Base-by-base conservation (phyloP, 2,888 invertebrate species). In the Agrilus mali region DNA sequence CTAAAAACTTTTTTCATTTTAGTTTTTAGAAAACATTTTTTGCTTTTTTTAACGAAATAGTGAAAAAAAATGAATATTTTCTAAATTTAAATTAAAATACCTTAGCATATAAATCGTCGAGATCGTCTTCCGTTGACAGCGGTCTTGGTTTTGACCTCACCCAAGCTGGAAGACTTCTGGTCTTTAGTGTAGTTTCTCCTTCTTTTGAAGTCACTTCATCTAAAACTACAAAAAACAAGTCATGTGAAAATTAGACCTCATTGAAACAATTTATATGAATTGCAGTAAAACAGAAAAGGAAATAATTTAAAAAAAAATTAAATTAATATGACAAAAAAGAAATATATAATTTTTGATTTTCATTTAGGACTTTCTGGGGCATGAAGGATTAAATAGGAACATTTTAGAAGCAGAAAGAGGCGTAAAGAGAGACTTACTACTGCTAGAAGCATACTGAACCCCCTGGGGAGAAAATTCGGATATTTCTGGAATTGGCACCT, bases 141-240 rank as follows among this genome's bases (percentile, higher is more conserved):
- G 80, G 80, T 33, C 80, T 67, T 17, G 79, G 78, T 58, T 78
- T 78, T n/a, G 78, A 76, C 32, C 82, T 69, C 31, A 82, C 76
- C 72, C 82, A 82, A 4, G 82, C 78, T 1, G 84, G 84, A 52
- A 83, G 67, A 53, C 82, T 82, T 38, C 82, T 69, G 0, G 82
- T 82, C 65, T 72, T 72, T 50, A 73, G 57, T 37, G 64, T 59
- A 12, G 65, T 61, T 67, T 69, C 51, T 40, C 65, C 69, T 32
- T 63, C 63, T 55, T 59, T 61, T 8, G 52, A 59, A 53, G 72
- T 71, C 48, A 75, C 68, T 55, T 79, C 79, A 54, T 77, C 78
- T 54, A 80, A 60, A 71, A 80, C 78, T 79, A 56, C 41, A 57
- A 52, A 39, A 42, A 45, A 44, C 12, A 33, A 45, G 33, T 35